Conservation (phyloP, 2,113 vertebrate genomes). For the Datnioides undecimradiatus region DNA sequence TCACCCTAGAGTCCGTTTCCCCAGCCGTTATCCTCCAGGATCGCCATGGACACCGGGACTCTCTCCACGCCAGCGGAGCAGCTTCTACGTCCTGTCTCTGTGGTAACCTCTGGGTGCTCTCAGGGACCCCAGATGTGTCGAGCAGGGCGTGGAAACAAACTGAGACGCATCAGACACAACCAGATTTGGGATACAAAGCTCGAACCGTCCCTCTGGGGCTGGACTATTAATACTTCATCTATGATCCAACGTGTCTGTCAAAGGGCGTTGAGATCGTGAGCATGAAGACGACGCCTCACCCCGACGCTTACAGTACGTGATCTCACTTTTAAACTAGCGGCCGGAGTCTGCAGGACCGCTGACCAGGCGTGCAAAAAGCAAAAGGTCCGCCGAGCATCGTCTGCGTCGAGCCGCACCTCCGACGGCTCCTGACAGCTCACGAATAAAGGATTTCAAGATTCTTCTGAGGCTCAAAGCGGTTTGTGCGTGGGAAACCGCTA, state of each 20-base stretch:
- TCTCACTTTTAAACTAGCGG: conserved; percentile 12
- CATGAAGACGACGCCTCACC: conserved; percentile 9
- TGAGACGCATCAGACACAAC: neutral
- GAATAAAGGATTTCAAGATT: conserved; percentile 26
- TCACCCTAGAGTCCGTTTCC: conserved; percentile 5
- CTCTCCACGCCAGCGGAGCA: neutral
- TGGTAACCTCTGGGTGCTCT: conserved; percentile 40
- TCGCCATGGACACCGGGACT: conserved; percentile 43
- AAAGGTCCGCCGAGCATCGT: neutral
- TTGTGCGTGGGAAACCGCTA: conserved; percentile 38
- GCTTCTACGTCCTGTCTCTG: neutral
- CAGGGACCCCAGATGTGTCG: neutral
- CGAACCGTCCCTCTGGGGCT: too few species aligned
- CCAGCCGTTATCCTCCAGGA: conserved; percentile 23
- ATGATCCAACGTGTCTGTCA: neutral
- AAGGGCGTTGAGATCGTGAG: neutral
- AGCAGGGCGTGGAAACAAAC: conserved; percentile 6
- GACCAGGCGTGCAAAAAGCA: neutral
- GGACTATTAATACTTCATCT: neutral
- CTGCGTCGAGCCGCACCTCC: neutral
- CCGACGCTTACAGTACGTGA: neutral
- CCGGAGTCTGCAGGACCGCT: neutral
- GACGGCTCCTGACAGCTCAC: neutral
- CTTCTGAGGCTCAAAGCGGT: conserved; percentile 29
- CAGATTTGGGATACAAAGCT: neutral